phyloP scores from a whole-genome alignment of 37 sponge, comb jelly and placozoan species.

The Haliclona indistincta region DNA sequence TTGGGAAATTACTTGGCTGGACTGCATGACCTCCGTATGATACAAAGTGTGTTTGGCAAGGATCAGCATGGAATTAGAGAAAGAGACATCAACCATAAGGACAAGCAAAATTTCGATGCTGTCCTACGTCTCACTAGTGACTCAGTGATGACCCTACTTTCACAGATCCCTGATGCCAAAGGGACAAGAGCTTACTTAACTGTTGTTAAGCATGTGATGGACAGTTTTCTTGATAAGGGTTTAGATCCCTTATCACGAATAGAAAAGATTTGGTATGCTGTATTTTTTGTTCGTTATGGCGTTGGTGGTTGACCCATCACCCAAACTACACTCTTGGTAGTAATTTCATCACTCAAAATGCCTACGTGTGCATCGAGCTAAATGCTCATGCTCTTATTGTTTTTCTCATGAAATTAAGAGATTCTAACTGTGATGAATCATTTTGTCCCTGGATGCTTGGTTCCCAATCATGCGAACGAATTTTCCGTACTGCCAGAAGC shows the following conservation, averaged over 20 bases:
- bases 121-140: slow-evolving; percentile 8
- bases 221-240: slow-evolving; percentile 47
- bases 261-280: slow-evolving; percentile 47
- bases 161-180: slow-evolving; percentile 45
- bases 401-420: slow-evolving; percentile 12
- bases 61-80: slow-evolving; percentile 44
- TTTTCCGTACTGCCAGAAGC: too few species aligned
- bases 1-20: slow-evolving; percentile 42
- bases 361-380: slow-evolving; percentile 52
- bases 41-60: slow-evolving; percentile 25
- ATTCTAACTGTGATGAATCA: slow-evolving; percentile 1
- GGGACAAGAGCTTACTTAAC: slow-evolving; percentile 34
- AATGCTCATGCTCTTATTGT: slow-evolving; percentile 54
- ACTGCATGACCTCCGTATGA: slow-evolving; percentile 37
- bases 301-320: slow-evolving; percentile 22
- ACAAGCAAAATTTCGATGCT: slow-evolving; percentile 57
- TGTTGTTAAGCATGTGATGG: slow-evolving; percentile 14
- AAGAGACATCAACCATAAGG: slow-evolving; percentile 31
- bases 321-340: slow-evolving; percentile 34
- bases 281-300: slow-evolving; percentile 48
- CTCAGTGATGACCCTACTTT: slow-evolving; percentile 1
- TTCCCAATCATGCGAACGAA: too few species aligned
- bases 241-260: slow-evolving; percentile 23
- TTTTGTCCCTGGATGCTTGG: too few species aligned
- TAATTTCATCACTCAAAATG: slow-evolving; percentile 53